Conservation (phyloP, 2,113 vertebrate genomes). For the Nycticebus coucang region DNA sequence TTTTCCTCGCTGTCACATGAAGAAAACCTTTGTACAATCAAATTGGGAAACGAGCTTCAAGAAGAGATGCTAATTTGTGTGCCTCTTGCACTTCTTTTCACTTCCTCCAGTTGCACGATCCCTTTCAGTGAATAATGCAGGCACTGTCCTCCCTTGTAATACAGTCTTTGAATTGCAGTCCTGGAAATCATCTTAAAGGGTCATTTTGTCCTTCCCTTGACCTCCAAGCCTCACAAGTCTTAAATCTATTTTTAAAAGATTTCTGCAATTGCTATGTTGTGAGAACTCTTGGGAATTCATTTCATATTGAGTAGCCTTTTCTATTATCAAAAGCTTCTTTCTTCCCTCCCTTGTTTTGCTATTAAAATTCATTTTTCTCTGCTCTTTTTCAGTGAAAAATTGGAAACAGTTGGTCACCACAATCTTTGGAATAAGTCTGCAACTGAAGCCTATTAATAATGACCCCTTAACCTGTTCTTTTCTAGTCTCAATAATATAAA, state of each 20-base stretch:
- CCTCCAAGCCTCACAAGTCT: constrained; percentile 48
- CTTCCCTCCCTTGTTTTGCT: constrained; percentile 46
- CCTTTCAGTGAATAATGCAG: neutral
- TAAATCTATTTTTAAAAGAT: constrained; percentile 65
- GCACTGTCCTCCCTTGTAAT: constrained; percentile 3
- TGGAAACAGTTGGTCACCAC: constrained; percentile 6
- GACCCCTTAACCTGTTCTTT: neutral
- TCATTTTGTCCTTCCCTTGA: constrained; percentile 70
- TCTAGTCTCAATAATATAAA: neutral
- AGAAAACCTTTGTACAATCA: neutral
- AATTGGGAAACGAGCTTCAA: neutral
- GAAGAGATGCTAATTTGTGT: neutral
- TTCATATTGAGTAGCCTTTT: constrained; percentile 47
- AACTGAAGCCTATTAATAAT: neutral
- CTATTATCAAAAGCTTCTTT: constrained; percentile 54
- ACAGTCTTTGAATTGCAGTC: constrained; percentile 9
- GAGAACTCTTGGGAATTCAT: constrained; percentile 33
- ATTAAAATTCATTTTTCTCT: constrained; percentile 68
- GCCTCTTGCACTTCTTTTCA: constrained; percentile 23
- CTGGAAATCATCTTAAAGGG: constrained; percentile 62
- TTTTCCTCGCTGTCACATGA: neutral
- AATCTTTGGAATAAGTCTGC: constrained; percentile 28
- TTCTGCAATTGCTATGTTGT: constrained; percentile 38
- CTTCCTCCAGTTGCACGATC: neutral
- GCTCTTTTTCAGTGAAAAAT: constrained; percentile 32